These are phyloP conservation scores for Lasioglossum baleicum DNA, from an alignment of 1,140 invertebrate species.

Conservation along the genomic window DNA sequence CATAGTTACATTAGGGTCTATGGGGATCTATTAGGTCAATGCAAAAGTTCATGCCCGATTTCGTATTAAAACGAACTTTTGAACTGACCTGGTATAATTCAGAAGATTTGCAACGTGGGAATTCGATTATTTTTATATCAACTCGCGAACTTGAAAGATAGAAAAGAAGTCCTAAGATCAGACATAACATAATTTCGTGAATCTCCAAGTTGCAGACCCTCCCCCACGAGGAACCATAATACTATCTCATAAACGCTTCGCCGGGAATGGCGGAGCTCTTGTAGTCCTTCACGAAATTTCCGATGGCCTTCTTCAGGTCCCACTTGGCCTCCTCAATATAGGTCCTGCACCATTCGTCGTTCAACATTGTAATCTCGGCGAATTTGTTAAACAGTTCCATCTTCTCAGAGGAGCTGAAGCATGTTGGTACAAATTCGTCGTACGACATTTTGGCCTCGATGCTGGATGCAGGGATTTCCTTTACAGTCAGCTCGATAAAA, in stretches of 20 bases:
- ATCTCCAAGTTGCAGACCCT: too few species aligned
- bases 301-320: constrained; percentile 68
- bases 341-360: constrained; percentile 61
- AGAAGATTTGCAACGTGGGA: too few species aligned
- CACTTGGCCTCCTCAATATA: constrained; percentile 69
- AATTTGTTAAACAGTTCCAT: constrained; percentile 61
- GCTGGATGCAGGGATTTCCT: constrained; percentile 33
- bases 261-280: constrained; percentile 57
- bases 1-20: too few species aligned
- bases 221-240: neutral
- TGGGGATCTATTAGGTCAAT: too few species aligned
- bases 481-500: constrained; percentile 52
- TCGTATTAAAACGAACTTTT: too few species aligned
- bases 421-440: constrained; percentile 36
- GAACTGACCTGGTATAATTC: too few species aligned
- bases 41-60: too few species aligned
- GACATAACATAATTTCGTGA: too few species aligned
- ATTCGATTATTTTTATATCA: too few species aligned
- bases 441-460: constrained; percentile 35
- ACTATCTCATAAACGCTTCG: constrained; percentile 56
- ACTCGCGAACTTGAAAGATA: too few species aligned
- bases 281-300: constrained; percentile 68
- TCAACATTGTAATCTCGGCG: constrained; percentile 65
- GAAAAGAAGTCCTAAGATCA: too few species aligned
- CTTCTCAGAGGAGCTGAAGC: constrained; percentile 67